Percentiles rank a stretch among this genome's conserved stretches.
phyloP scores from a whole-genome alignment of 2,797 vertebrate species.

The Dendrocincla tyrannina region DNA sequence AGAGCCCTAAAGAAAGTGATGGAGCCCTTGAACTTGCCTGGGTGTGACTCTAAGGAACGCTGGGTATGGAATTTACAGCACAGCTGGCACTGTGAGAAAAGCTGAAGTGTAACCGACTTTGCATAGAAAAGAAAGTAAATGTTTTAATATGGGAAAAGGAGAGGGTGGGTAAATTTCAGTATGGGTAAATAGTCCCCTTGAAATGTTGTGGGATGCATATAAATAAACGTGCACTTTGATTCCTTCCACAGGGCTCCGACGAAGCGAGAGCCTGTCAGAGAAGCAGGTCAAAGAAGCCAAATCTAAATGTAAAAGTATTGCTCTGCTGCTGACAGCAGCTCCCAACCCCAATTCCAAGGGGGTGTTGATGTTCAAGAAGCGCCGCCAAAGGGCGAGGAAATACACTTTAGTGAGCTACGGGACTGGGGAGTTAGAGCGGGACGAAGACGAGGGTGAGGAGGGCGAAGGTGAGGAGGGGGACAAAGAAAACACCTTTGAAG shows the following conservation, averaged over 20 bases:
- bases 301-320: slow-evolving; percentile 99
- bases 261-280: slow-evolving; percentile 94
- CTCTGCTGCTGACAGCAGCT: slow-evolving; percentile 90
- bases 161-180: not conserved
- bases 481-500: slow-evolving; percentile 80
- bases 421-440: slow-evolving; percentile 88
- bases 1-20: not conserved
- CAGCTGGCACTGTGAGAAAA: not conserved
- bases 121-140: not conserved
- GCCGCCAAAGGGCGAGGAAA: slow-evolving; percentile 92
- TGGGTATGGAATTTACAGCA: not conserved
- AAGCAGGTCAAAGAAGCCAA: slow-evolving; percentile 98
- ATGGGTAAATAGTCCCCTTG: not conserved
- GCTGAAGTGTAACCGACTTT: not conserved
- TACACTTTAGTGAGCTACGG: slow-evolving; percentile 99
- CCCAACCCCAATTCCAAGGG: slow-evolving; percentile 95
- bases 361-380: slow-evolving; percentile 98
- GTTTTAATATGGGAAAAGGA: not conserved
- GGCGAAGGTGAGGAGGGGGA: slow-evolving; percentile 77
- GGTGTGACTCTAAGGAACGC: not conserved
- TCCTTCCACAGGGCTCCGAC: slow-evolving; percentile 84
- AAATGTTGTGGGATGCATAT: not conserved
- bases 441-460: slow-evolving; percentile 79
- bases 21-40: not conserved
- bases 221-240: not conserved